Evolutionary conservation across 2,797 vertebrate genomes (phyloP), one percentile per base, ranked within the genome.

Genomic region (Microhierax caerulescens): DNA sequence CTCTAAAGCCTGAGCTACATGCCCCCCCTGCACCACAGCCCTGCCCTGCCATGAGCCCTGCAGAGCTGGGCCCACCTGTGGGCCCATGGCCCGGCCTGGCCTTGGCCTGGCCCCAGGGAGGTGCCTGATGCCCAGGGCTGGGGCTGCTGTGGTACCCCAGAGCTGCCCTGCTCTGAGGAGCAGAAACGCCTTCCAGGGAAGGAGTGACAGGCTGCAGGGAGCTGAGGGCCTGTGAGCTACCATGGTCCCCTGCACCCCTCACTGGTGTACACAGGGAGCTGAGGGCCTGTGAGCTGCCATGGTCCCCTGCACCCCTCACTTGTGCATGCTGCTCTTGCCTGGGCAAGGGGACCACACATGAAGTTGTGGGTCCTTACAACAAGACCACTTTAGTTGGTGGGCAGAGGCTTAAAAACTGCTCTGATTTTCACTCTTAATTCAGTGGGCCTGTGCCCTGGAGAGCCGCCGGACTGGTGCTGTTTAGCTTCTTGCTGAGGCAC

Each of bases 271-370:
- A n/a, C 21, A 67, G 41, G 32, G 25, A 82, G 28, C 34, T 19
- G 59, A 72, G n/a, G 10, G 30, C 19, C 41, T 28, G 7, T 45
- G 27, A 67, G 39, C 13, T 39, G 23, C 22, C 11, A 4, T 1
- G 7, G 7, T 2, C 6, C 12, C 15, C 17, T 59, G 45, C 6
- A 59, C 11, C 2, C 11, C 32, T 53, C 65, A 7, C 5, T 60
- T 39, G 28, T 18, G 14, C 11, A 7, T 1, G 0, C 4, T 72
- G 41, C 16, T 19, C 18, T 19, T 65, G 36, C 18, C 20, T 19
- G 7, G 13, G 43, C 9, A 1, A 1, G 5, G 9, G 15, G 2
- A 18, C 18, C 2, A 9, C 32, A 64, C 23, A 14, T 2, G 1
- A 48, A 53, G 32, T 39, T 7, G 2, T 36, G 15, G 5, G 5